Conservation (phyloP, 2,797 vertebrate genomes). For the Tokudaia tokunoshimensis region DNA sequence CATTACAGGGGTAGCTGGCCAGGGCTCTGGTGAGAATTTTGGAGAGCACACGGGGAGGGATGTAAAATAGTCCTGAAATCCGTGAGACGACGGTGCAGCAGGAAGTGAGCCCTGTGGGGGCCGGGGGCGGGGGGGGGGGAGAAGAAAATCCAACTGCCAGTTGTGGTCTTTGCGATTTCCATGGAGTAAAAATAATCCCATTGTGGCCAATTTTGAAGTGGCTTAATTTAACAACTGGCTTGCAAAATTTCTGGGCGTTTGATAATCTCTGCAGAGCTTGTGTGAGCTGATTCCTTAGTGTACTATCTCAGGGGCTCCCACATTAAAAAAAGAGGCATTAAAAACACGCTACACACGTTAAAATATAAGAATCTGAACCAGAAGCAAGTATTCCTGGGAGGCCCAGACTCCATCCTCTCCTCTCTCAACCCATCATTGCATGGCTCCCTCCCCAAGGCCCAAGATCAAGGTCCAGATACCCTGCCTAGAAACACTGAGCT, state of each 20-base stretch:
- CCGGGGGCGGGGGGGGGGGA: not conserved
- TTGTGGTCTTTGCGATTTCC: not conserved
- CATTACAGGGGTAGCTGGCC: not conserved
- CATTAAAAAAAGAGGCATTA: not conserved
- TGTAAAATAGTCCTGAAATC: not conserved
- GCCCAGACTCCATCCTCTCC: no score
- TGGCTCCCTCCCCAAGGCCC: not conserved
- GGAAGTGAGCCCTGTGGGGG: not conserved
- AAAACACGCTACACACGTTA: not conserved
- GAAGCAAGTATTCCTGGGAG: not conserved
- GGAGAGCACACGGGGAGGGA: not conserved
- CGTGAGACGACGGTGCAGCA: fast-evolving
- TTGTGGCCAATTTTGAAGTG: constrained; percentile 7
- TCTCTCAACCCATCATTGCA: not conserved
- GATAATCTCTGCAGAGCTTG: not conserved
- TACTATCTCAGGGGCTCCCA: not conserved
- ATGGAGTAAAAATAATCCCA: constrained; percentile 40
- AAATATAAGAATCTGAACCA: not conserved
- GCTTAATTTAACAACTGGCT: constrained; percentile 19
- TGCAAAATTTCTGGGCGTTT: not conserved
- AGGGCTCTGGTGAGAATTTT: not conserved
- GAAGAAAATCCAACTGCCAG: not conserved
- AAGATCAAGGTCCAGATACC: not conserved
- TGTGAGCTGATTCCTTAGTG: not conserved
- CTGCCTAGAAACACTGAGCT: not conserved